Conservation (phyloP, 2,113 vertebrate species). For the Caloenas nicobarica region DNA sequence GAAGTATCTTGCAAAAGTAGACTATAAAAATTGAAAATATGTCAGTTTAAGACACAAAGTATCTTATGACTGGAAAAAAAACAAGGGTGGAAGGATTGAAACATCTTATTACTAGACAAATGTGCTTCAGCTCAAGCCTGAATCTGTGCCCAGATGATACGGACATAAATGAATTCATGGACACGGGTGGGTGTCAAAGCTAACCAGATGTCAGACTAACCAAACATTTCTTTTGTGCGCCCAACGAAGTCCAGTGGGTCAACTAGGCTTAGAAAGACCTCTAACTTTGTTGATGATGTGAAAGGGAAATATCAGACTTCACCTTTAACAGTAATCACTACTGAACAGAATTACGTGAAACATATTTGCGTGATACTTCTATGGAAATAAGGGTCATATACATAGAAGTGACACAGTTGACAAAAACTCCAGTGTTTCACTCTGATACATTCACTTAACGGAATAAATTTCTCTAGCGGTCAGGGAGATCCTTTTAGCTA, state of each 20-base stretch:
- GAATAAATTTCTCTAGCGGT: background rate
- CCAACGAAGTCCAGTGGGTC: background rate
- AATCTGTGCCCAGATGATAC: conserved; percentile 19
- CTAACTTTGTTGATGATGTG: background rate
- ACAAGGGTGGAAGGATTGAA: conserved; percentile 30
- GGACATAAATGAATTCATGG: conserved; percentile 18
- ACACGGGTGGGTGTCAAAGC: background rate
- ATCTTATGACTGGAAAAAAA: conserved; percentile 19
- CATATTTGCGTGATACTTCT: background rate
- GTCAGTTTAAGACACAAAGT: conserved; percentile 27
- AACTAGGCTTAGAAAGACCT: background rate
- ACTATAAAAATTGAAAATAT: conserved; percentile 43
- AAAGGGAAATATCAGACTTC: background rate
- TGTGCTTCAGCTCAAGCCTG: conserved; percentile 6
- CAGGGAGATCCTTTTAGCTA: background rate
- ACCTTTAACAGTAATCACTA: background rate
- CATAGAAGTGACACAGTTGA: background rate
- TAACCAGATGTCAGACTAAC: background rate
- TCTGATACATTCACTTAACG: background rate
- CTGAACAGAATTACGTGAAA: background rate
- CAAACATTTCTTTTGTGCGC: background rate
- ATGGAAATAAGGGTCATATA: background rate
- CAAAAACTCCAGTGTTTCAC: background rate
- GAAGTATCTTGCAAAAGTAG: conserved; percentile 28
- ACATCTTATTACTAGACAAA: conserved; percentile 18